Conservation (phyloP, 2,888 invertebrate species). For the Polymixis lichenea region DNA sequence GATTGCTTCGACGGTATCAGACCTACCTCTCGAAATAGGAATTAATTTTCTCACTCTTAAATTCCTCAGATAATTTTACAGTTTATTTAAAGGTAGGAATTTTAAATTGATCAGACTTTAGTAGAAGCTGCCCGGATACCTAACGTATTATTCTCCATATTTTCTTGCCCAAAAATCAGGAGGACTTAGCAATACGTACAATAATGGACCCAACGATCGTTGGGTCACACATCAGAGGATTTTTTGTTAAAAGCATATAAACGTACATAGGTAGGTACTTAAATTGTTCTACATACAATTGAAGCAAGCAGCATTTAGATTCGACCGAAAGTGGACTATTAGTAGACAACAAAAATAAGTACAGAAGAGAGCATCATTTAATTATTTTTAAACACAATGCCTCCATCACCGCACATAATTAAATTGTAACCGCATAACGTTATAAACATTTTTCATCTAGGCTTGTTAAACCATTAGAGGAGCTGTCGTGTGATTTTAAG, state of each 20-base stretch:
- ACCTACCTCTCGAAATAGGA: conserved; percentile 2
- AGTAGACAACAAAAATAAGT: neutral
- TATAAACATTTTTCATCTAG: neutral
- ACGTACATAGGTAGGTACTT: neutral
- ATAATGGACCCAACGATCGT: too few species aligned
- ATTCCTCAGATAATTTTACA: neutral
- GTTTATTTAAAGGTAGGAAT: neutral
- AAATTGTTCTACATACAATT: neutral
- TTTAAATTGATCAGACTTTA: neutral
- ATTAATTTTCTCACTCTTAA: neutral
- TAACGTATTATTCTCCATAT: neutral
- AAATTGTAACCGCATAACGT: neutral
- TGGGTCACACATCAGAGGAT: neutral
- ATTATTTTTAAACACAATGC: neutral
- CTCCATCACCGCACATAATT: neutral
- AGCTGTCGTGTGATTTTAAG: conserved; percentile 25
- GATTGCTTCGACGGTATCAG: neutral
- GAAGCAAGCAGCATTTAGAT: neutral
- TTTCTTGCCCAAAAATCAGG: neutral
- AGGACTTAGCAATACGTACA: neutral
- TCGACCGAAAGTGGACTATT: too few species aligned
- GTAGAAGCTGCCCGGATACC: neutral
- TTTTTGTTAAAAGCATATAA: neutral
- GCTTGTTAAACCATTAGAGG: neutral
- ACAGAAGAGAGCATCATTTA: too few species aligned